These are phyloP conservation scores for Glandiceps talaboti DNA, from an alignment of 53 echinoderm and acorn worm genomes.

Conservation along the genomic window DNA sequence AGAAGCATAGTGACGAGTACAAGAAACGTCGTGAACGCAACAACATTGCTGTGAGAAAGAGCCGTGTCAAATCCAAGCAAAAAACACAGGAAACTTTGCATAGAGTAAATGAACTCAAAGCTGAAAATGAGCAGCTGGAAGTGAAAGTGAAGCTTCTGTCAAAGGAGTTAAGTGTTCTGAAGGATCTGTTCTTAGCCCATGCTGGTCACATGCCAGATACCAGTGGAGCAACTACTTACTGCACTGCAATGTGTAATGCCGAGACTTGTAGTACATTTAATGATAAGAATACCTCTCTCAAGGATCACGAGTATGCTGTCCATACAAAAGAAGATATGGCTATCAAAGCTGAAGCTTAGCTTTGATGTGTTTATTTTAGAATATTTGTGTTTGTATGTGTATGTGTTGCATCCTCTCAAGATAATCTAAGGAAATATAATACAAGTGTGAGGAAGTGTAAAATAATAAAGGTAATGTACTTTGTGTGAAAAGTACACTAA, in stretches of 20 bases:
- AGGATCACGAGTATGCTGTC: background rate
- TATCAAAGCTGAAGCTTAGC: background rate
- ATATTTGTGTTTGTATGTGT: too few species aligned
- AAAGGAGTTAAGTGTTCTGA: constrained; percentile 86
- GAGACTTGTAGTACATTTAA: background rate
- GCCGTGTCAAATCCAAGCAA: constrained; percentile 58
- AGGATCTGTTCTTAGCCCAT: constrained; percentile 80
- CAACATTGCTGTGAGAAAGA: constrained; percentile 92
- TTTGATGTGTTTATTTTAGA: too few species aligned
- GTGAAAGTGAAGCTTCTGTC: constrained; percentile 64
- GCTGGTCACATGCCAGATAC: constrained; percentile 89
- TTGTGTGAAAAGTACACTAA: too few species aligned
- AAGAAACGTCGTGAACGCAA: constrained; percentile 72
- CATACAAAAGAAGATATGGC: background rate
- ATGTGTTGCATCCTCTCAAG: too few species aligned
- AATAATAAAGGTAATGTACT: too few species aligned
- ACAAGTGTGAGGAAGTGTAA: too few species aligned
- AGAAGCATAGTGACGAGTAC: constrained; percentile 79
- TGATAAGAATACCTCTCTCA: background rate
- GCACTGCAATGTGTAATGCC: constrained; percentile 30
- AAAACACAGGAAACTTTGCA: constrained; percentile 57
- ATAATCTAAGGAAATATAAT: too few species aligned
- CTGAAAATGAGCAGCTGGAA: constrained; percentile 80
- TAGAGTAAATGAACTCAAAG: constrained; percentile 62
- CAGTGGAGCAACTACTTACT: constrained; percentile 68